Evolutionary conservation across 1,140 invertebrate species (phyloP).

Genomic region (Aricia agestis): DNA sequence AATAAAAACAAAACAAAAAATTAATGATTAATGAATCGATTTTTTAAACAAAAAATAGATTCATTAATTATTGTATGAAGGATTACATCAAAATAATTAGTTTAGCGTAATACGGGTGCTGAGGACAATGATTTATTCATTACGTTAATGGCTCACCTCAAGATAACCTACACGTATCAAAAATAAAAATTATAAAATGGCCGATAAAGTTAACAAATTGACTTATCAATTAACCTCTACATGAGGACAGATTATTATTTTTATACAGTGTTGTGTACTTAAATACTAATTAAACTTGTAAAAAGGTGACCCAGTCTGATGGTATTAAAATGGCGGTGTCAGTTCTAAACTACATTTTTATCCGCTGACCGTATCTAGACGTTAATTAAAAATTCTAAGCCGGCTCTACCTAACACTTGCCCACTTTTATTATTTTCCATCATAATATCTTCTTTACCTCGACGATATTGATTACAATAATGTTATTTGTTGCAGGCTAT

Average conservation of each 20-base stretch:
- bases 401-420: background rate
- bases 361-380: background rate
- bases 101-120: background rate
- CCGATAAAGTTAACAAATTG: slow-evolving; percentile 28
- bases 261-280: slow-evolving; percentile 4
- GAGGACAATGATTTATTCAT: background rate
- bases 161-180: slow-evolving; percentile 27
- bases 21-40: too few relatives aligned
- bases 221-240: slow-evolving; percentile 32
- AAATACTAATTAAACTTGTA: background rate
- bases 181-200: slow-evolving; percentile 21
- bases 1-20: too few relatives aligned
- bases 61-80: background rate
- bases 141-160: slow-evolving; percentile 20
- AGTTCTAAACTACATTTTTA: background rate
- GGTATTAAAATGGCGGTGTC: background rate
- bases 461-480: background rate
- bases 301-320: slow-evolving; percentile 3
- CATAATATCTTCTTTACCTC: too few relatives aligned
- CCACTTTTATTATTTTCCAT: too few relatives aligned
- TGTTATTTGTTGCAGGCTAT: background rate
- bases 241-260: slow-evolving; percentile 8
- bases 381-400: background rate
- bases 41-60: background rate
- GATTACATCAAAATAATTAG: background rate